Evolutionary conservation across 1,140 invertebrate species (phyloP).

Genomic region (Euwallacea similis): DNA sequence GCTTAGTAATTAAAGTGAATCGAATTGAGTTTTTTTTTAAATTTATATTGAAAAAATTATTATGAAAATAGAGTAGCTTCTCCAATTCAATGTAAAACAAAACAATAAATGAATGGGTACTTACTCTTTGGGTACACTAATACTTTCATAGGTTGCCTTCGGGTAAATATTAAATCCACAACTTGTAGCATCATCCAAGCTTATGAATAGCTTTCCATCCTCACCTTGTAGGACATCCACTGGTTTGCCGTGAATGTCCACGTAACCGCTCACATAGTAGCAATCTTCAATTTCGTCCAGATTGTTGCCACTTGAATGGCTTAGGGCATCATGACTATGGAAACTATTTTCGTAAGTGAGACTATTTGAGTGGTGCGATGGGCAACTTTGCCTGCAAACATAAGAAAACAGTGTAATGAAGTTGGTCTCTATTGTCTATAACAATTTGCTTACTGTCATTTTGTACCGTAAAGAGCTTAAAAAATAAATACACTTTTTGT

Average conservation of each 20-base stretch:
- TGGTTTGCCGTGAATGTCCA: slow-evolving; percentile 34
- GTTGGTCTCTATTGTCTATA: no score
- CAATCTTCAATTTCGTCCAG: slow-evolving; percentile 22
- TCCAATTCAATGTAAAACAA: no score
- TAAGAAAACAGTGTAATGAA: not conserved
- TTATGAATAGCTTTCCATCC: slow-evolving; percentile 33
- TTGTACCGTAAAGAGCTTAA: not conserved
- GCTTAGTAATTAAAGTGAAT: no score
- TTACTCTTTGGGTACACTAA: slow-evolving; percentile 31
- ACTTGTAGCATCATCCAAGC: slow-evolving; percentile 35
- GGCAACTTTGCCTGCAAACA: not conserved
- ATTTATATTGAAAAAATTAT: no score
- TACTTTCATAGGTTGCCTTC: slow-evolving; percentile 26
- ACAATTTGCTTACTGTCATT: no score
- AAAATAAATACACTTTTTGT: not conserved
- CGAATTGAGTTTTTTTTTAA: no score
- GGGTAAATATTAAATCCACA: slow-evolving; percentile 41
- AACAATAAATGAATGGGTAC: not conserved
- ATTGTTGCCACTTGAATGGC: not conserved
- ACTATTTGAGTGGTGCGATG: not conserved
- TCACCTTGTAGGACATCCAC: slow-evolving; percentile 31
- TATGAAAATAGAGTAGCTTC: no score
- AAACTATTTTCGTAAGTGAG: not conserved
- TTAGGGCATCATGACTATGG: not conserved
- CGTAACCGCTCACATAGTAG: slow-evolving; percentile 20